Evolutionary conservation across 2,797 vertebrate genomes (phyloP), one percentile per base, ranked within the genome.

Genomic region (Triplophysa yarkandensis): DNA sequence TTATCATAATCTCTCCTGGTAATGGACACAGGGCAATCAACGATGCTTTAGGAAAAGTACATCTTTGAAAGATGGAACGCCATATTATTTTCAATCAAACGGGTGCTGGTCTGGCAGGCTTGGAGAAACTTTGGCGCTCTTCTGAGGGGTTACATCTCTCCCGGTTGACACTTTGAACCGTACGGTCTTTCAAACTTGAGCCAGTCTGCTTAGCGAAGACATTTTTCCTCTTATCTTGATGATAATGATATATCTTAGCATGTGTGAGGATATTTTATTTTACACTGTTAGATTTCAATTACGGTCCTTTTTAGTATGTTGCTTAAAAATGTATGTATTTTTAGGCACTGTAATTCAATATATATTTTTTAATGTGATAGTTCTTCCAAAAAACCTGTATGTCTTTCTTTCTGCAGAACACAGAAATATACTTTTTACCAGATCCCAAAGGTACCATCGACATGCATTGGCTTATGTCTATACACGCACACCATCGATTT

Each of bases 1-100:
- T 97, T 97, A 95, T 98, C 93, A 96, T 98, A 97, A 98, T 97
- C 95, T 91, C 84, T 95, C 92, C 95, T 95, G 93, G 91, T 97
- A 96, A 97, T 96, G 96, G 96, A 97, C 96, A 97, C 93, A 94
- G 91, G 93, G 94, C 94, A 96, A 96, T 96, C 95, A 96, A 93
- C 95, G 92, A 95, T 92, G 92, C 92, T 93, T 92, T 93, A 91
- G 91, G 91, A 93, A 93, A 93, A 92, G 91, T 93, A 93, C 91
- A 91, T 93, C 90, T 93, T 91, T 91, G 88, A 92, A 92, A 93
- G 91, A 92, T 93, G 91, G 88, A 93, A 89, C 83, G 79, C 87
- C 87, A 72, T 90, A 90, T 93, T 91, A 91, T 93, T 92, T 91
- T 90, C 90, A 88, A 81, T 87, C 90, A 85, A 87, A 89, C 83